These are phyloP conservation scores for Sarcophaga caerulescens DNA, from an alignment of 2,888 invertebrate species.

Conservation along the genomic window DNA sequence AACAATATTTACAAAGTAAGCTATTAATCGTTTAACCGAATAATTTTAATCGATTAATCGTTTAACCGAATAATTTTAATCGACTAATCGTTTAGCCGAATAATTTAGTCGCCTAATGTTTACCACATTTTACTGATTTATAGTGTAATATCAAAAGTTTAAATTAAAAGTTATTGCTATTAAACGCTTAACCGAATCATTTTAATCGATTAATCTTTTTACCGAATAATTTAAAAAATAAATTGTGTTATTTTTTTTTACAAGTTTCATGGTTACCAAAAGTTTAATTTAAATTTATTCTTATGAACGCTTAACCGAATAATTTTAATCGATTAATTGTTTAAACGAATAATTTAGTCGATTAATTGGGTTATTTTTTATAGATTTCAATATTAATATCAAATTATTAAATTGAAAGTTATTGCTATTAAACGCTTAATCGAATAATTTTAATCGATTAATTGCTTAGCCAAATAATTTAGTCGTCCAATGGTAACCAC, in stretches of 20 bases:
- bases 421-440: neutral
- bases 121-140: no score
- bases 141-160: no score
- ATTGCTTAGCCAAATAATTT: neutral
- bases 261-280: neutral
- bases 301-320: neutral
- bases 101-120: no score
- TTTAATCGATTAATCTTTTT: neutral
- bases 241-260: neutral
- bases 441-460: neutral
- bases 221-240: neutral
- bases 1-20: no score
- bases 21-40: no score
- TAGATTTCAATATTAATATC: neutral
- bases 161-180: neutral
- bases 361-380: neutral
- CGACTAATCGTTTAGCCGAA: neutral
- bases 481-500: no score
- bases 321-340: neutral
- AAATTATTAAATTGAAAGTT: neutral
- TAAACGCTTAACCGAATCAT: neutral
- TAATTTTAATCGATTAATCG: neutral
- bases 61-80: neutral
- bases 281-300: no score
- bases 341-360: neutral